Evolutionary conservation across 1,140 invertebrate genomes (phyloP).

Genomic region (Gonatopus flavifemur): DNA sequence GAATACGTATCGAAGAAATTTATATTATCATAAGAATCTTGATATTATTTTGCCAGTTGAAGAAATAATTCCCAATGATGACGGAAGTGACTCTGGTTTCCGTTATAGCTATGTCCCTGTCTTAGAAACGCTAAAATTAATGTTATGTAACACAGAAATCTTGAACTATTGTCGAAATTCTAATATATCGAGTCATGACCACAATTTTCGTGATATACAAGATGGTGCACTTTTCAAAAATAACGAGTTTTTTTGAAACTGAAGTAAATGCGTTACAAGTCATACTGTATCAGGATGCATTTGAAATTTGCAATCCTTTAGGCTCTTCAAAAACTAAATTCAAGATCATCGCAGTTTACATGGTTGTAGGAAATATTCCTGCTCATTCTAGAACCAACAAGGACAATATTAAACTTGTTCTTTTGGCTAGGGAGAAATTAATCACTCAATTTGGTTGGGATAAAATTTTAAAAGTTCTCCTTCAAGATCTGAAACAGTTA

Average conservation of each 20-base stretch:
- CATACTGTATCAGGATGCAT: slow-evolving; percentile 1
- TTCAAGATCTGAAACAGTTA: background rate
- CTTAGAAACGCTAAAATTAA: background rate
- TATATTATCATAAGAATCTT: background rate
- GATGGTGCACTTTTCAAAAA: background rate
- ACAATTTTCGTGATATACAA: background rate
- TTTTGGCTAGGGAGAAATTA: background rate
- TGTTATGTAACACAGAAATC: background rate
- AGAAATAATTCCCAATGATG: background rate
- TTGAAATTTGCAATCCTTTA: background rate
- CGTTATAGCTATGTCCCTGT: background rate
- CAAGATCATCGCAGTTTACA: too few species aligned
- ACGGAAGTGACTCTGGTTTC: too few species aligned
- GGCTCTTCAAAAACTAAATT: background rate
- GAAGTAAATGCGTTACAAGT: background rate
- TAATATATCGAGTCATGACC: background rate
- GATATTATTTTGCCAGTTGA: slow-evolving; percentile 3
- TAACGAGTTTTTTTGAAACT: too few species aligned
- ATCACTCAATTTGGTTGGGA: background rate
- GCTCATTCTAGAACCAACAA: background rate
- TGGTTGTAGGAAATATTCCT: too few species aligned
- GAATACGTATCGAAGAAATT: background rate
- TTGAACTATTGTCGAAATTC: background rate
- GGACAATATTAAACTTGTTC: background rate
- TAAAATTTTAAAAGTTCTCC: background rate